Conservation (phyloP, 2,797 vertebrate species). For the Scarus forsteni region DNA sequence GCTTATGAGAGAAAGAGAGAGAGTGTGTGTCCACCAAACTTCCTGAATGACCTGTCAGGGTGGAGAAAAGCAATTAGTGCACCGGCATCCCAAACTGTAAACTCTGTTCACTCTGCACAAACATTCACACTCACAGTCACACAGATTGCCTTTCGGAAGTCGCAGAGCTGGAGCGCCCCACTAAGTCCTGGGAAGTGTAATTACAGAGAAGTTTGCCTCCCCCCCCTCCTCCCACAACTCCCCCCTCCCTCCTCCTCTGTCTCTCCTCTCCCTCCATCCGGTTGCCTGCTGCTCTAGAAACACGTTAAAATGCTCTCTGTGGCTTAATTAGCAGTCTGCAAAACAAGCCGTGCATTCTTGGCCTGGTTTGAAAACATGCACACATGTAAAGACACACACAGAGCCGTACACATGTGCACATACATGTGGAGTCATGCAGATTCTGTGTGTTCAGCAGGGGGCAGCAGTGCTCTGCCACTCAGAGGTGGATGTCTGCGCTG, state of each 20-base stretch:
- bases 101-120: conserved; percentile 60
- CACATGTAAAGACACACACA: conserved; percentile 22
- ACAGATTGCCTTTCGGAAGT: conserved; percentile 65
- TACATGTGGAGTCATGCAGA: conserved; percentile 10
- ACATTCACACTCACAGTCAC: conserved; percentile 40
- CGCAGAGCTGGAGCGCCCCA: conserved; percentile 58
- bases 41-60: conserved; percentile 76
- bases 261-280: conserved; percentile 79
- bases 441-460: conserved; percentile 57
- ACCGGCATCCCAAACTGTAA: conserved; percentile 59
- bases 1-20: conserved; percentile 10
- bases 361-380: conserved; percentile 64
- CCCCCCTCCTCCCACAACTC: conserved; percentile 39
- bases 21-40: conserved; percentile 41
- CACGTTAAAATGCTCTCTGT: conserved; percentile 82
- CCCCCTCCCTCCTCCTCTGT: conserved; percentile 51
- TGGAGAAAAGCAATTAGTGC: conserved; percentile 76
- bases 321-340: conserved; percentile 87
- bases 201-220: conserved; percentile 78
- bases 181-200: conserved; percentile 77
- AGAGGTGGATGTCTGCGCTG: conserved; percentile 34
- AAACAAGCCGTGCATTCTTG: conserved; percentile 84
- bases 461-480: conserved; percentile 50
- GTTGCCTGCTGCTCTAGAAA: conserved; percentile 85
- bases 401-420: conserved; percentile 25